Percentiles rank a stretch among this genome's conserved stretches.
These are phyloP conservation scores for Drosophila nannoptera DNA, from an alignment of 1,140 invertebrate species.

Conservation along the genomic window DNA sequence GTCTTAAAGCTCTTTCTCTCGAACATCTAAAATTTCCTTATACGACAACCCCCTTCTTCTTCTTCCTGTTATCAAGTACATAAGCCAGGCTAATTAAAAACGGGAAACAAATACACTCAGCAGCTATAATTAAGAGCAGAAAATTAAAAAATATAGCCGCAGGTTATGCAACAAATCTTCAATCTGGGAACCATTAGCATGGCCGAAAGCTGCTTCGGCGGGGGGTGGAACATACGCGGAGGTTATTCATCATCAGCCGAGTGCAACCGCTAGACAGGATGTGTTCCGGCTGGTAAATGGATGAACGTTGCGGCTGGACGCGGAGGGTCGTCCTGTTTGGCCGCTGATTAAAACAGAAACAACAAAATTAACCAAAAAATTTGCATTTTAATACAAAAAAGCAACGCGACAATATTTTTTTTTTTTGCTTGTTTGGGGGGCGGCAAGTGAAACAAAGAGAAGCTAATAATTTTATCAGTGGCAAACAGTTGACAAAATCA, in stretches of 20 bases:
- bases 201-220: neutral
- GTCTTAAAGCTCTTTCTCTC: no score
- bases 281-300: slow-evolving; percentile 8
- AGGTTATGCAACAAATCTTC: slow-evolving; percentile 28
- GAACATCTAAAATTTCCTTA: no score
- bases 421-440: neutral
- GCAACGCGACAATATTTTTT: slow-evolving; percentile 17
- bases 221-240: slow-evolving; percentile 45
- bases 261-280: slow-evolving; percentile 63
- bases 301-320: neutral
- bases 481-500: slow-evolving; percentile 78
- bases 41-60: no score
- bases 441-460: slow-evolving; percentile 51
- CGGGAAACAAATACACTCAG: slow-evolving; percentile 8
- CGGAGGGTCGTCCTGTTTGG: slow-evolving; percentile 14
- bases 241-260: slow-evolving; percentile 72
- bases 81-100: slow-evolving; percentile 46
- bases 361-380: slow-evolving; percentile 76
- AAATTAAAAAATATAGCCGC: slow-evolving; percentile 45
- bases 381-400: slow-evolving; percentile 76
- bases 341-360: slow-evolving; percentile 72
- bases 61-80: neutral
- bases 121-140: slow-evolving; percentile 36
- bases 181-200: neutral
- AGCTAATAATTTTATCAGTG: slow-evolving; percentile 78